Evolutionary conservation across 2,797 vertebrate species (phyloP).

Genomic region (Pygocentrus nattereri): DNA sequence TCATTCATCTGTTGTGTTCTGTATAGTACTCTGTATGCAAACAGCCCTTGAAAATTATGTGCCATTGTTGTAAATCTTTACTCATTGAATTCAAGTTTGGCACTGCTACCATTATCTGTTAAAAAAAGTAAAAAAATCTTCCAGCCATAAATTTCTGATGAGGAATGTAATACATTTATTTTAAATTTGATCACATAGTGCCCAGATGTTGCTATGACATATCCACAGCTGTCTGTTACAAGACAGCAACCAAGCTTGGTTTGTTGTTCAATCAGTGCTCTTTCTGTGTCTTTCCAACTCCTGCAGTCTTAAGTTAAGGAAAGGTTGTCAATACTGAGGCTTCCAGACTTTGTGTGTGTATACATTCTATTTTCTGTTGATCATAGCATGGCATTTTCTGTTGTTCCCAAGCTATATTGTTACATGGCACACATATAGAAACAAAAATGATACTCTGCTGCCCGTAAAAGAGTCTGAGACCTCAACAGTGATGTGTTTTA

Average conservation of each 20-base stretch:
- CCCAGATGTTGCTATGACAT: too few relatives aligned
- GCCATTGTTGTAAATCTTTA: too few relatives aligned
- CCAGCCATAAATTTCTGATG: not conserved
- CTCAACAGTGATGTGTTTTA: too few relatives aligned
- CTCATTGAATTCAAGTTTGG: not conserved
- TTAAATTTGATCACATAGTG: too few relatives aligned
- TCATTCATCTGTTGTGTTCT: too few relatives aligned
- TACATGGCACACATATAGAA: too few relatives aligned
- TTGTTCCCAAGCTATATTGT: too few relatives aligned
- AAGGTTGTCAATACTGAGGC: not conserved
- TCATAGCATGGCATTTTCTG: not conserved
- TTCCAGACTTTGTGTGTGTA: not conserved
- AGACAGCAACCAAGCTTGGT: not conserved
- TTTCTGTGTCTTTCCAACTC: not conserved
- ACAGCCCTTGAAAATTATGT: too few relatives aligned
- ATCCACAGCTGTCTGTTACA: not conserved
- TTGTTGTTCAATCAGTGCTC: not conserved
- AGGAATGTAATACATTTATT: not conserved
- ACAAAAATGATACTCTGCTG: too few relatives aligned
- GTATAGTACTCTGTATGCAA: too few relatives aligned
- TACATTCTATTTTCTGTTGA: not conserved
- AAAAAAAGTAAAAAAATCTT: too few relatives aligned
- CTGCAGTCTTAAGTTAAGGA: not conserved
- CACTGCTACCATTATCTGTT: not conserved
- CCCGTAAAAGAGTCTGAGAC: too few relatives aligned